Evolutionary conservation across 1,140 invertebrate species (phyloP).

Genomic region (Pomacea maculata): DNA sequence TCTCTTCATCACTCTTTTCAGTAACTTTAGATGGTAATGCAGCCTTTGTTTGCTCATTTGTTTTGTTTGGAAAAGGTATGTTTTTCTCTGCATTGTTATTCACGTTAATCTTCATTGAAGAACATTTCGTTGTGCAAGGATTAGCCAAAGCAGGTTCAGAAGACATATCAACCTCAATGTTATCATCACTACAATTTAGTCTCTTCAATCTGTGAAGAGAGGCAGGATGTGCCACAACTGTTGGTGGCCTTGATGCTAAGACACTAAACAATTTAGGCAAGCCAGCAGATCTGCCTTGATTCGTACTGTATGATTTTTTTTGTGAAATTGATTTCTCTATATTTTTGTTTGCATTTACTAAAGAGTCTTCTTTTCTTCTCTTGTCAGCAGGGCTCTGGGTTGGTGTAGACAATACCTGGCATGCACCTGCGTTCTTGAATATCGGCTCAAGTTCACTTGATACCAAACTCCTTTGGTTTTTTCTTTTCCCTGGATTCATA

Average conservation of each 20-base stretch:
- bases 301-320: neutral
- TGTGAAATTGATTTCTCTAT: neutral
- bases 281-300: neutral
- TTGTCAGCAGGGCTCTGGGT: constrained; percentile 26
- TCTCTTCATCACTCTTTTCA: neutral
- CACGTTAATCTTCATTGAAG: neutral
- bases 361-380: constrained; percentile 2
- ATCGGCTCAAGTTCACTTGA: constrained; percentile 10
- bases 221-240: neutral
- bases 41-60: neutral
- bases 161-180: constrained; percentile 17
- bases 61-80: neutral
- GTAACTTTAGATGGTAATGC: neutral
- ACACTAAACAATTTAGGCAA: neutral
- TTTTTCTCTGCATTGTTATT: neutral
- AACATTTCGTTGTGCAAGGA: neutral
- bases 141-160: neutral
- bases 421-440: neutral
- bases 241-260: too few species aligned
- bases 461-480: constrained; percentile 7
- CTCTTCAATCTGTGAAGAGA: neutral
- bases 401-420: constrained; percentile 6
- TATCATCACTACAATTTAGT: neutral
- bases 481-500: constrained; percentile 1
- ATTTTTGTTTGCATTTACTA: neutral